Conservation (phyloP, 2,888 invertebrate genomes). For the Eristalis tenax region DNA sequence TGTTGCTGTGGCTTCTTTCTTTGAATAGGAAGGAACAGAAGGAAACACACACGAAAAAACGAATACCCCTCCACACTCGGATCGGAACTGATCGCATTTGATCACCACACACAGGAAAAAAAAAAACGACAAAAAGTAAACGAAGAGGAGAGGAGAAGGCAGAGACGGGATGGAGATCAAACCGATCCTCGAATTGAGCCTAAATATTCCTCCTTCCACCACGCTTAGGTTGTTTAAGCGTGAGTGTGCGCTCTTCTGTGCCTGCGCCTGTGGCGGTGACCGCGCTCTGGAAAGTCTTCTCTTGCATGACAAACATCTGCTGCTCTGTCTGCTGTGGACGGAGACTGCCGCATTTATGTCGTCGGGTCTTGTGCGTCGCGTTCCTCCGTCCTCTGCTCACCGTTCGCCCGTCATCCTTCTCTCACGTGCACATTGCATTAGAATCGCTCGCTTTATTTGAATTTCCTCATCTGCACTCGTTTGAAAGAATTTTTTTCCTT, state of each 20-base stretch:
- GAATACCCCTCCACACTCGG: slow-evolving; percentile 10
- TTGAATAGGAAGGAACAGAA: slow-evolving; percentile 59
- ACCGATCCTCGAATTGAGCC: slow-evolving; percentile 54
- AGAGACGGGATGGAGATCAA: slow-evolving; percentile 1
- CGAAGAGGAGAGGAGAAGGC: slow-evolving; percentile 2
- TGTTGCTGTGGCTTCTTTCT: slow-evolving; percentile 45
- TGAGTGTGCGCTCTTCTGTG: slow-evolving; percentile 16
- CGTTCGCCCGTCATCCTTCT: slow-evolving; percentile 2
- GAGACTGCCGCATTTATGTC: slow-evolving; percentile 41
- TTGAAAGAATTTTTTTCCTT: slow-evolving; percentile 48
- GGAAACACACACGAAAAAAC: slow-evolving; percentile 14
- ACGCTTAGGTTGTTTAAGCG: slow-evolving; percentile 31
- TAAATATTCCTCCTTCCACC: slow-evolving; percentile 42
- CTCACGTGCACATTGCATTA: slow-evolving; percentile 53
- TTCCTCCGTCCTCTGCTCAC: background rate
- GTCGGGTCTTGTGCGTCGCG: slow-evolving; percentile 9
- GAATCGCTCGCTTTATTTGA: slow-evolving; percentile 61
- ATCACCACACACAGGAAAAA: background rate
- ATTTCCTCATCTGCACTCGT: slow-evolving; percentile 71
- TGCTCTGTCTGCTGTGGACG: slow-evolving; percentile 59
- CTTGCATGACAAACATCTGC: slow-evolving; percentile 72
- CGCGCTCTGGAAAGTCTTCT: slow-evolving; percentile 54
- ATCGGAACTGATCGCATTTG: slow-evolving; percentile 68
- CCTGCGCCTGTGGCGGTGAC: slow-evolving; percentile 5
- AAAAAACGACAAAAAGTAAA: slow-evolving; percentile 9